Evolutionary conservation across 2,113 vertebrate species (phyloP), one percentile per base, ranked within the genome.

Genomic region (Camelus bactrianus): DNA sequence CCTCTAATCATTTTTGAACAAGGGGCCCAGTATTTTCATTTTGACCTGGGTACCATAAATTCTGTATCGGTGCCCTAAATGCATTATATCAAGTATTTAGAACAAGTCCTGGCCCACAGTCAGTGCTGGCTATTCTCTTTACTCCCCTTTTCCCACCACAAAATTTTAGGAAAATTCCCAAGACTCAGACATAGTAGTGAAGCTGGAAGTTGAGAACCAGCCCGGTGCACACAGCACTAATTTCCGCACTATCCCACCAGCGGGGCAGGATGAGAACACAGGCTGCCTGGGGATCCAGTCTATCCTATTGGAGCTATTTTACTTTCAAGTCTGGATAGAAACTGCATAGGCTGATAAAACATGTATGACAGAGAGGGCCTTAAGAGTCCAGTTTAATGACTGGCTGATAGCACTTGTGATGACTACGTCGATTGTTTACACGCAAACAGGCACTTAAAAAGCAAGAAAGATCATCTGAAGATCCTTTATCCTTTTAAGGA

Each of bases 211-310:
- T 7, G 2, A 1, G 32, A 77, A 30, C 28, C 12, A 9, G 46
- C 12, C 42, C 2, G 1, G 20, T 1, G 15, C 15, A 2, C 0
- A 13, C 42, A 38, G 16, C 20, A 10, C 19, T 77, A 3, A 46
- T 15, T 50, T 67, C 62, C 28, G 26, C 67, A 32, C 6, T 11
- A 11, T 22, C 65, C 60, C 20, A 22, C 60, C 32, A 16, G 5
- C 0, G 4, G 30, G 11, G 1, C 42, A 77, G 38, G 38, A 28
- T 38, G 72, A 35, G 32, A 32, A n/a, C 48, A 48, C 15, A 32
- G 46, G 50, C 24, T 60, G 5, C 46, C 28, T 2, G 64, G 26
- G 35, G 30, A 32, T 22, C 9, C 76, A 26, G 70, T 12, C 62
- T 62, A 13, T 62, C 62, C 38, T 50, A 38, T 73, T 32, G 11